These are phyloP conservation scores for Sardinella longiceps DNA, from an alignment of 2,797 vertebrate genomes.

Conservation along the genomic window DNA sequence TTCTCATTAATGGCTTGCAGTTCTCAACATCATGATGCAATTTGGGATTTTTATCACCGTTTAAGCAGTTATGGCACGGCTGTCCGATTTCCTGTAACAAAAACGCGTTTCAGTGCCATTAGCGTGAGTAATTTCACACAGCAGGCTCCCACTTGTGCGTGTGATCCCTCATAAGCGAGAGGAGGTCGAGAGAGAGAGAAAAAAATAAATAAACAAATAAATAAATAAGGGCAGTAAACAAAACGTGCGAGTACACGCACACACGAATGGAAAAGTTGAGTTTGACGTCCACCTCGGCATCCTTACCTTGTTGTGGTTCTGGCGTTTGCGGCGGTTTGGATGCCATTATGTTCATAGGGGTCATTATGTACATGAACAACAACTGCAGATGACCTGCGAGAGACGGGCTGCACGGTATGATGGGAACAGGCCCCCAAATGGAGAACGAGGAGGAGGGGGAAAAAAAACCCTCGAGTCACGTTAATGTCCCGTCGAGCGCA, in stretches of 20 bases:
- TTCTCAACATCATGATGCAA: conserved; percentile 81
- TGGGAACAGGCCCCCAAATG: background rate
- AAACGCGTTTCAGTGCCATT: conserved; percentile 76
- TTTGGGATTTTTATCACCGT: conserved; percentile 77
- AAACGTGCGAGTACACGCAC: conserved; percentile 31
- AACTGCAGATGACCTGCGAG: conserved; percentile 1
- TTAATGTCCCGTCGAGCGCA: background rate
- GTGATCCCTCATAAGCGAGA: conserved; percentile 61
- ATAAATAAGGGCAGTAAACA: conserved; percentile 3
- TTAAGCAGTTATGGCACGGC: conserved; percentile 79
- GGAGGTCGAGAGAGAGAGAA: conserved; percentile 37
- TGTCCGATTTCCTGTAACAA: conserved; percentile 83
- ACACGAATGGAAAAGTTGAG: conserved; percentile 74
- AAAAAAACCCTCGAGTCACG: background rate
- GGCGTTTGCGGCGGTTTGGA: conserved; percentile 46
- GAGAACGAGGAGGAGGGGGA: too few species aligned
- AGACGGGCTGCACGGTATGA: background rate
- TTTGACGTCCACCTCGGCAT: conserved; percentile 54
- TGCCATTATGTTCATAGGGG: conserved; percentile 55
- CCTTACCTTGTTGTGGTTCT: conserved; percentile 72
- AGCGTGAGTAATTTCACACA: conserved; percentile 79
- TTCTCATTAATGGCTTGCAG: conserved; percentile 60
- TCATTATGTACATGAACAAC: conserved; percentile 57
- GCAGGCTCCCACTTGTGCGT: conserved; percentile 77
- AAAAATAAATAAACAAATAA: conserved; percentile 42